Base-by-base conservation (phyloP, 2,797 vertebrate genomes). In the Pangasius macronema region DNA sequence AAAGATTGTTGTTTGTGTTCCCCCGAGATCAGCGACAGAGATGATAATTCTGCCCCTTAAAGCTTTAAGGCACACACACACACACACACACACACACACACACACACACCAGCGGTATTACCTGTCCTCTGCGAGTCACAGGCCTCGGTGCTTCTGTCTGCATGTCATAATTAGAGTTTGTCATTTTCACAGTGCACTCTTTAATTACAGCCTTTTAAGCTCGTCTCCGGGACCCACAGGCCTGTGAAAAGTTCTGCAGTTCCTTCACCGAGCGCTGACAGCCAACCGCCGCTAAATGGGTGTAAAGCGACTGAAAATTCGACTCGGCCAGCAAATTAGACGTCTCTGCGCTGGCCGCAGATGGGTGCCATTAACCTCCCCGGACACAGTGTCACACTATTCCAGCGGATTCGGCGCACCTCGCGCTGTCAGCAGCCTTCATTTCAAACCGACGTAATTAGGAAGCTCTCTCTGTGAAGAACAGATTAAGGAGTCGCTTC, bases 161-260 rank as follows among this genome's bases (percentile, higher is more conserved):
- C 87, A 88, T 90, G 91, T 91, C 91, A 92, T 89, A 90, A 92
- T 86, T 89, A 89, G 89, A 91, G 89, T 91, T 92, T 91, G 91
- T 92, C 91, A 91, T 94, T 93, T 92, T 87, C 91, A 88, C 92
- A 90, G 90, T 70, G 87, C 61, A 76, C 88, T 92, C 90, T 90
- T 92, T 93, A 91, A 94, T 94, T 93, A 93, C 86, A 87, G 76
- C 80, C 88, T 88, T 91, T 90, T 89, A 90, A 90, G 85, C 82
- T 33, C 81, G 76, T 87, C 85, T 86, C 82, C 84, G 33, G 89
- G 91, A 92, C 88, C 82, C 73, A 82, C 70, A 89, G 88, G 82
- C 82, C 86, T 83, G 88, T 89, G 89, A 90, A 91, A 88, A 90
- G 87, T 89, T 86, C 87, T 33, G 68, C 55, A 57, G 82, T 88